A percentile compares a stretch with the other conserved stretches of the same genome.
phyloP scores from a whole-genome alignment of 2,888 invertebrate genomes.

The Creontiades dilutus region DNA sequence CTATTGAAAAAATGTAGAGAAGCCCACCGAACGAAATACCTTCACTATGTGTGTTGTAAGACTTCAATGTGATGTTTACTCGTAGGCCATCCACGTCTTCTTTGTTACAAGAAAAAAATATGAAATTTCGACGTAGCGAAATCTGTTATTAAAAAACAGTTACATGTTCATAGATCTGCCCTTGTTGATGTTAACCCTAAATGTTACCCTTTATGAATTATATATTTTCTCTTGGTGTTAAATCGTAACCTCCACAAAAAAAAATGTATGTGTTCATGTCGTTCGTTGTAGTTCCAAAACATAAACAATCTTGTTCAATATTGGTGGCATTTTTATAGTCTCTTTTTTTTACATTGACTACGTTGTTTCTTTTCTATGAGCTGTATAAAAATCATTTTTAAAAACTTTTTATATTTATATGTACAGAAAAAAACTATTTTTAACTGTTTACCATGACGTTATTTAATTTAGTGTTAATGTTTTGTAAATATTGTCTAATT shows the following conservation, averaged over 20 bases:
- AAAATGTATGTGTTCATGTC: slow-evolving; percentile 65
- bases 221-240: slow-evolving; percentile 67
- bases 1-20: slow-evolving; percentile 42
- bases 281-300: slow-evolving; percentile 44
- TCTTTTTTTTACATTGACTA: slow-evolving; percentile 19
- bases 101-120: slow-evolving; percentile 47
- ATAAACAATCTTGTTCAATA: slow-evolving; percentile 6
- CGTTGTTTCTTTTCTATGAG: slow-evolving; percentile 1
- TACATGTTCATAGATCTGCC: slow-evolving; percentile 50
- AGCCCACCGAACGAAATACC: slow-evolving; percentile 28
- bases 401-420: slow-evolving; percentile 30
- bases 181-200: slow-evolving; percentile 62
- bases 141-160: not conserved
- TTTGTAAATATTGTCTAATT: slow-evolving; percentile 68
- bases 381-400: slow-evolving; percentile 10
- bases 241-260: slow-evolving; percentile 44
- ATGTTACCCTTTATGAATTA: slow-evolving; percentile 69
- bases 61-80: slow-evolving; percentile 66
- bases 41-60: slow-evolving; percentile 61
- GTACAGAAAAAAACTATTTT: slow-evolving; percentile 47
- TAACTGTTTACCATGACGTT: slow-evolving; percentile 50
- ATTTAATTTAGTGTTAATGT: slow-evolving; percentile 33
- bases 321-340: slow-evolving; percentile 59
- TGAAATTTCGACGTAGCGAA: not conserved
- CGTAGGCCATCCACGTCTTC: slow-evolving; percentile 69